Conservation (phyloP, 2,797 vertebrate species). For the Podargus strigoides region DNA sequence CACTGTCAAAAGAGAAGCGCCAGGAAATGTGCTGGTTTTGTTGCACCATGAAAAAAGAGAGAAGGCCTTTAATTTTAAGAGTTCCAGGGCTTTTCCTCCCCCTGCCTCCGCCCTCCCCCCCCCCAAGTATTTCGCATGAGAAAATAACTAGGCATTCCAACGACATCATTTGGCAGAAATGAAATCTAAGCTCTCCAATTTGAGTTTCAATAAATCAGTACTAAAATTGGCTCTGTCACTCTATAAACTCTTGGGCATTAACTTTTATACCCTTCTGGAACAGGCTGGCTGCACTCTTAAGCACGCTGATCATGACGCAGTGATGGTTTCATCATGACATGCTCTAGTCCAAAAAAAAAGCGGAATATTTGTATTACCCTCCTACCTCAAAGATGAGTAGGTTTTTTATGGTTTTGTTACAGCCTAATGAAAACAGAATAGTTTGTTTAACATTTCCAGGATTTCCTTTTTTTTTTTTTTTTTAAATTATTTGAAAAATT, state of each 20-base stretch:
- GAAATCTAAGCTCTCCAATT: constrained; percentile 22
- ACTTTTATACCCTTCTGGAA: constrained; percentile 51
- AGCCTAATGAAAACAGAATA: not conserved
- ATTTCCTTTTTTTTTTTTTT: not conserved
- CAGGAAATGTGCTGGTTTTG: not conserved
- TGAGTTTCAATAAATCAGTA: constrained; percentile 65
- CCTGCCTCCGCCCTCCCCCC: no score
- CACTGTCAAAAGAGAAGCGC: not conserved
- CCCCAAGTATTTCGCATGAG: constrained; percentile 53
- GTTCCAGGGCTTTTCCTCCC: not conserved
- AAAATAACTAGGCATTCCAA: constrained; percentile 68
- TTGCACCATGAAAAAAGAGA: constrained; percentile 4
- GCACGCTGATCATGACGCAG: constrained; percentile 36
- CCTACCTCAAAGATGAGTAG: not conserved
- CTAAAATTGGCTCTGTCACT: constrained; percentile 57
- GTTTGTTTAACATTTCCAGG: not conserved
- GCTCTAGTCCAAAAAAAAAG: not conserved
- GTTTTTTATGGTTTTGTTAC: not conserved
- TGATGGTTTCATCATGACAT: not conserved
- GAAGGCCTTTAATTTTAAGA: constrained; percentile 14
- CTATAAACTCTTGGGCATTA: constrained; percentile 60
- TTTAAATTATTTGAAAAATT: not conserved
- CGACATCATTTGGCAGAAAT: constrained; percentile 56
- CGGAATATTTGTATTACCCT: no score
- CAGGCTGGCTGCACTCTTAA: constrained; percentile 9